Evolutionary conservation across 2,888 invertebrate genomes (phyloP).

Genomic region (Zaprionus lineosus): DNA sequence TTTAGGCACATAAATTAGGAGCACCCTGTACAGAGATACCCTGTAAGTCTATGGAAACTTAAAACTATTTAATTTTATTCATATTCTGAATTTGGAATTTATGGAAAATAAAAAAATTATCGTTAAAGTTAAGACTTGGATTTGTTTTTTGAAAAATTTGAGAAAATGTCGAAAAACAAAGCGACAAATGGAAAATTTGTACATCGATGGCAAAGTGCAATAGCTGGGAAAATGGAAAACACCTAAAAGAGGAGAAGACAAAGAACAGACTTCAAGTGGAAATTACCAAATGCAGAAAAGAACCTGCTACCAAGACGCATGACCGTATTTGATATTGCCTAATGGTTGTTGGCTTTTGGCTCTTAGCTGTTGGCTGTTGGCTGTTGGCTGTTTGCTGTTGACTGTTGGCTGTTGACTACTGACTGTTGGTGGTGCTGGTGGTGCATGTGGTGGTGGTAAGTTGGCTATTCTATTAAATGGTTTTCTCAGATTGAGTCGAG

Average conservation of each 20-base stretch:
- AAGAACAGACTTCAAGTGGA: slow-evolving; percentile 46
- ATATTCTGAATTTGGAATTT: slow-evolving; percentile 5
- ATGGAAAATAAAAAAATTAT: slow-evolving; percentile 1
- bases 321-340: slow-evolving; percentile 75
- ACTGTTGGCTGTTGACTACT: slow-evolving; percentile 37
- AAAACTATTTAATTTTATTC: not conserved
- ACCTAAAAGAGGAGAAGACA: slow-evolving; percentile 11
- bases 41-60: no score
- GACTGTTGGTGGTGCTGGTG: slow-evolving; percentile 25
- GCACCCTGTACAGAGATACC: no score
- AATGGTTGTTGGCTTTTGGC: slow-evolving; percentile 43
- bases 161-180: not conserved
- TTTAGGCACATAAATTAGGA: no score
- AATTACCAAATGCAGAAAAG: slow-evolving; percentile 69
- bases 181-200: no score
- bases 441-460: slow-evolving; percentile 31
- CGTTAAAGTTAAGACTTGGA: not conserved
- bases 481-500: slow-evolving; percentile 58
- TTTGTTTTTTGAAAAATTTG: no score
- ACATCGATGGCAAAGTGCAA: not conserved
- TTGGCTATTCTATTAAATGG: slow-evolving; percentile 61
- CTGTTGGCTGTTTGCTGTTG: slow-evolving; percentile 11
- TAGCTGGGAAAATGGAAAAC: slow-evolving; percentile 6
- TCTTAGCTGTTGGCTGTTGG: slow-evolving; percentile 38
- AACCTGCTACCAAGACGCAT: slow-evolving; percentile 71